These are phyloP conservation scores for Spondyliosoma cantharus DNA, from an alignment of 2,797 vertebrate genomes.

Conservation along the genomic window DNA sequence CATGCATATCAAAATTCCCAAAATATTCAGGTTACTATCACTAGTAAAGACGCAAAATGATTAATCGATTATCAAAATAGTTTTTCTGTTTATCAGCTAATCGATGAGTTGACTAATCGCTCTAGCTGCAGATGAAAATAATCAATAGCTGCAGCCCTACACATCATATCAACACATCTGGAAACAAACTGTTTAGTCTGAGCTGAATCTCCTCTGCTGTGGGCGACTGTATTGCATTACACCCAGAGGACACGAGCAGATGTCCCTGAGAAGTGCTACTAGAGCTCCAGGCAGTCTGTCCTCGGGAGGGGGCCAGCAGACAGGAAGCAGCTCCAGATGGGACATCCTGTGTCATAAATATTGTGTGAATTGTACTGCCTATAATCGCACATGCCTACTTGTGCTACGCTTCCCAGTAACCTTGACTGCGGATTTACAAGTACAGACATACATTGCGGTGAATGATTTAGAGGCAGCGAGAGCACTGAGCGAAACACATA, in stretches of 20 bases:
- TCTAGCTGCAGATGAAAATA: conserved; percentile 5
- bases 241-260: conserved; percentile 77
- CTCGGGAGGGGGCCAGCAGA: conserved; percentile 47
- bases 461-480: conserved; percentile 67
- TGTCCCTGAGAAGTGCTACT: conserved; percentile 73
- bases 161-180: conserved; percentile 46
- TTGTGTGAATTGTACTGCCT: conserved; percentile 70
- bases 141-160: not conserved
- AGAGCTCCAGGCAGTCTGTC: conserved; percentile 54
- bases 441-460: conserved; percentile 46
- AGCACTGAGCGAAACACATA: conserved; percentile 39
- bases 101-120: not conserved
- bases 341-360: conserved; percentile 82
- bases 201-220: conserved; percentile 26
- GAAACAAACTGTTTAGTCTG: conserved; percentile 58
- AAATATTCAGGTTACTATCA: not conserved
- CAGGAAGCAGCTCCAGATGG: conserved; percentile 80
- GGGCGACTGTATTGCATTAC: conserved; percentile 64
- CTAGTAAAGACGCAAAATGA: not conserved
- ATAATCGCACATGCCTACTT: conserved; percentile 67
- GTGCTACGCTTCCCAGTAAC: conserved; percentile 55
- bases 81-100: not conserved
- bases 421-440: conserved; percentile 71
- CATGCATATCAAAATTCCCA: too few relatives aligned
- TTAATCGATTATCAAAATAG: not conserved